These are phyloP conservation scores for Sicus ferrugineus DNA, from an alignment of 2,888 invertebrate genomes.

Conservation along the genomic window DNA sequence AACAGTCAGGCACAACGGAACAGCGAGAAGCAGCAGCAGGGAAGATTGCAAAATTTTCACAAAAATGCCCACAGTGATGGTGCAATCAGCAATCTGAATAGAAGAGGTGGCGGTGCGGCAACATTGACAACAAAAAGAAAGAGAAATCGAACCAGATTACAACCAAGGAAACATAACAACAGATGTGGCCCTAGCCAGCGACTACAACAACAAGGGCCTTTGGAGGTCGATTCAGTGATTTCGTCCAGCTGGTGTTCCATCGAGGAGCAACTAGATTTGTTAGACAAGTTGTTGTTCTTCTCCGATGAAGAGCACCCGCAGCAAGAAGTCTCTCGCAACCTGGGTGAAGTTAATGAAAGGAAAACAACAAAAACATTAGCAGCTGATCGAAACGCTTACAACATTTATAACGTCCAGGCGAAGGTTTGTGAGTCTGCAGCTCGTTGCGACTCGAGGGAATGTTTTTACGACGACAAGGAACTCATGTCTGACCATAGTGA, in stretches of 20 bases:
- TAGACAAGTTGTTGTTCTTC: slow-evolving; percentile 58
- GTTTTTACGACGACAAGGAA: slow-evolving; percentile 29
- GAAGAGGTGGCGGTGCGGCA: slow-evolving; percentile 24
- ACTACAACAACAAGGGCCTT: slow-evolving; percentile 24
- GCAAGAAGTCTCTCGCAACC: slow-evolving; percentile 36
- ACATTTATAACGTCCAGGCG: slow-evolving; percentile 26
- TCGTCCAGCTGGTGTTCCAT: slow-evolving; percentile 62
- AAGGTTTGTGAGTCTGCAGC: slow-evolving; percentile 30
- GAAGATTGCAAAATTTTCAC: slow-evolving; percentile 42
- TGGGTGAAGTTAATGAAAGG: slow-evolving; percentile 31
- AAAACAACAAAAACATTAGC: slow-evolving; percentile 16
- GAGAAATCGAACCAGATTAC: slow-evolving; percentile 23
- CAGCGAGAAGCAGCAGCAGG: slow-evolving; percentile 42
- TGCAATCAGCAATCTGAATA: slow-evolving; percentile 36
- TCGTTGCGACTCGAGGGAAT: slow-evolving; percentile 39
- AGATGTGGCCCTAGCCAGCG: slow-evolving; percentile 5
- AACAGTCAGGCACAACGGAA: slow-evolving; percentile 37
- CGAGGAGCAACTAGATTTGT: slow-evolving; percentile 58
- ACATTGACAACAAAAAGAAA: slow-evolving; percentile 39
- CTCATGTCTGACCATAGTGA: slow-evolving; percentile 37
- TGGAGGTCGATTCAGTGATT: slow-evolving; percentile 49
- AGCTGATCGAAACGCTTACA: slow-evolving; percentile 21
- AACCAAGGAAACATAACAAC: slow-evolving; percentile 36
- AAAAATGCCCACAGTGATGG: slow-evolving; percentile 42
- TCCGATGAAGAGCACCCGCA: slow-evolving; percentile 57